Evolutionary conservation across 1,140 invertebrate species (phyloP).

Genomic region (Heliconius himera): DNA sequence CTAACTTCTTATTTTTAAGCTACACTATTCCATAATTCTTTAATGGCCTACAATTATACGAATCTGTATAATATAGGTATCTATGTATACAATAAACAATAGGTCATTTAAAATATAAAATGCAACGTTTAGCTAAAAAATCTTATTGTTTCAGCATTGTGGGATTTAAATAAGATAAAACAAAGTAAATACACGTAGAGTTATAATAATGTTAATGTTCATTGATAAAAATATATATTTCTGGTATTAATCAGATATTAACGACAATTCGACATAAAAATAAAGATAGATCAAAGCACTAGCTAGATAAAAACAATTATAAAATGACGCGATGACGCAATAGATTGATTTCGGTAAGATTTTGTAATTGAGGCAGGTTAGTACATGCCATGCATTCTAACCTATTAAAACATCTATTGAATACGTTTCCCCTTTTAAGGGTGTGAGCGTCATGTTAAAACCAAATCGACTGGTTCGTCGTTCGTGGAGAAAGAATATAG

Average conservation of each 20-base stretch:
- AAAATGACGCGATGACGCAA: constrained; percentile 30
- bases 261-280: background rate
- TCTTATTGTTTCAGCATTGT: background rate
- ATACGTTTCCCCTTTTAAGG: constrained; percentile 28
- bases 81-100: background rate
- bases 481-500: constrained; percentile 29
- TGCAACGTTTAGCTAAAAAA: background rate
- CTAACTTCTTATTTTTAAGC: background rate
- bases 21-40: background rate
- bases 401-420: constrained; percentile 44
- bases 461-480: constrained; percentile 27
- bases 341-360: constrained; percentile 40
- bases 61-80: background rate
- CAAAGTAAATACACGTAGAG: background rate
- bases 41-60: background rate
- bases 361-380: constrained; percentile 51
- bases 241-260: background rate
- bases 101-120: background rate
- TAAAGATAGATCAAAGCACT: background rate
- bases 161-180: background rate
- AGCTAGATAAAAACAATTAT: constrained; percentile 26
- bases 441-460: constrained; percentile 34
- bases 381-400: constrained; percentile 36
- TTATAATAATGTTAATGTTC: too few species aligned
- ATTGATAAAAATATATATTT: background rate